Conservation (phyloP, 2,888 invertebrate species). For the Amiota communis region DNA sequence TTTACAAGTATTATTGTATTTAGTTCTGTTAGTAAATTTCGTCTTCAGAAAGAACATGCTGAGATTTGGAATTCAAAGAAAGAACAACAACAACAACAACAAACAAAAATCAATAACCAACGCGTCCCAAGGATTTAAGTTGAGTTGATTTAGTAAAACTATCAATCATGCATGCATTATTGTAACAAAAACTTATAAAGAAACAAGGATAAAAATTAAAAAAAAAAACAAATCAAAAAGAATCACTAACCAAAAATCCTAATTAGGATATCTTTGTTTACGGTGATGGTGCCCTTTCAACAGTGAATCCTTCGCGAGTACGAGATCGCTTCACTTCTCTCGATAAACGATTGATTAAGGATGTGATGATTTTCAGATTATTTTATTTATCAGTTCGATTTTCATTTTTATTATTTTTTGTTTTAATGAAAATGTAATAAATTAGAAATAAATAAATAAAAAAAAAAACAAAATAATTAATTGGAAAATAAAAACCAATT, state of each 20-base stretch:
- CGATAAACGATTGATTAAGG: neutral
- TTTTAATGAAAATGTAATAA: constrained; percentile 48
- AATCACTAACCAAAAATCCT: constrained; percentile 57
- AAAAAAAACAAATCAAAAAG: constrained; percentile 33
- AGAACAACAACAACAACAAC: too few species aligned
- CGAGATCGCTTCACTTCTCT: constrained; percentile 83
- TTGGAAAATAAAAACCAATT: constrained; percentile 11
- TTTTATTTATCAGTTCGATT: constrained; percentile 34
- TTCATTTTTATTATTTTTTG: constrained; percentile 42
- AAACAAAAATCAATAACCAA: neutral
- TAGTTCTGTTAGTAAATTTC: neutral
- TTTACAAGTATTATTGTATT: too few species aligned
- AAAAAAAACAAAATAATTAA: constrained; percentile 26
- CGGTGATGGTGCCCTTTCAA: constrained; percentile 76
- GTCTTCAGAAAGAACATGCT: neutral
- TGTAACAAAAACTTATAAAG: constrained; percentile 23
- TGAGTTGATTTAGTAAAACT: neutral
- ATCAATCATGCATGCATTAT: neutral
- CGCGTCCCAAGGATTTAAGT: too few species aligned
- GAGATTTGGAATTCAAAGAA: neutral
- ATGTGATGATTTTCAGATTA: constrained; percentile 19
- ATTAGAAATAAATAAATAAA: constrained; percentile 45
- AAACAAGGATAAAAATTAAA: neutral
- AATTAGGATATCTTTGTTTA: constrained; percentile 48
- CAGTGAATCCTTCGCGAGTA: constrained; percentile 82